phyloP scores from a whole-genome alignment of 2,797 vertebrate genomes.

The Pyrocephalus nanus region DNA sequence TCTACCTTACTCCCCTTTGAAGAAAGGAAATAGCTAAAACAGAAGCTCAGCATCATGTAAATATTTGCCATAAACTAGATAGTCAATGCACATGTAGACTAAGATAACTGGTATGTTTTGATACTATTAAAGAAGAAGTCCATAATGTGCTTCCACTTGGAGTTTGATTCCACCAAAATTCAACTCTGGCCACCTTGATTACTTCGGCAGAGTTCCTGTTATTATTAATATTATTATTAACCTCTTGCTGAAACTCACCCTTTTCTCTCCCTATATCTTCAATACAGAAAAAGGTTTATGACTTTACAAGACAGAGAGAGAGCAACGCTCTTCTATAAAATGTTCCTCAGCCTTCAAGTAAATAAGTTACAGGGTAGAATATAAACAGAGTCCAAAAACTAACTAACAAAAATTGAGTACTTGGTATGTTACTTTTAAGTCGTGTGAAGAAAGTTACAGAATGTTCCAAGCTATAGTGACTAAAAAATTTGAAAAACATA shows the following conservation, averaged over 20 bases:
- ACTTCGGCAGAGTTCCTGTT: neutral
- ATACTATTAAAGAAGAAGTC: neutral
- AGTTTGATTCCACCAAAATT: neutral
- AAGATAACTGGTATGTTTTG: neutral
- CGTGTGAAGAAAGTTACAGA: slow-evolving; percentile 1
- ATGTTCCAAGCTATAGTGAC: slow-evolving; percentile 31
- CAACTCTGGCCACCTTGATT: neutral
- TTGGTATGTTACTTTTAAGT: neutral
- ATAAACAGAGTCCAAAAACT: slow-evolving; percentile 29
- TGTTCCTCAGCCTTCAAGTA: neutral
- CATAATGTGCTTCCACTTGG: neutral
- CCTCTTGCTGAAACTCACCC: neutral
- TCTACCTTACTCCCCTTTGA: neutral
- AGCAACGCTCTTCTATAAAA: neutral
- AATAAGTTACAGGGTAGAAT: slow-evolving; percentile 16
- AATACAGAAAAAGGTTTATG: neutral
- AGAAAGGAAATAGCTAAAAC: neutral
- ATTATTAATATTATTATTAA: neutral
- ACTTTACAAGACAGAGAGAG: neutral
- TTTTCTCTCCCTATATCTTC: accelerated
- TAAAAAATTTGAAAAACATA: slow-evolving; percentile 46
- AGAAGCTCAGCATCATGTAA: neutral
- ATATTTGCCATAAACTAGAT: neutral
- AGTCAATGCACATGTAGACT: neutral
- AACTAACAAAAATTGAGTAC: neutral